Conservation (phyloP, 2,797 vertebrate species). For the Serranus cabrilla region DNA sequence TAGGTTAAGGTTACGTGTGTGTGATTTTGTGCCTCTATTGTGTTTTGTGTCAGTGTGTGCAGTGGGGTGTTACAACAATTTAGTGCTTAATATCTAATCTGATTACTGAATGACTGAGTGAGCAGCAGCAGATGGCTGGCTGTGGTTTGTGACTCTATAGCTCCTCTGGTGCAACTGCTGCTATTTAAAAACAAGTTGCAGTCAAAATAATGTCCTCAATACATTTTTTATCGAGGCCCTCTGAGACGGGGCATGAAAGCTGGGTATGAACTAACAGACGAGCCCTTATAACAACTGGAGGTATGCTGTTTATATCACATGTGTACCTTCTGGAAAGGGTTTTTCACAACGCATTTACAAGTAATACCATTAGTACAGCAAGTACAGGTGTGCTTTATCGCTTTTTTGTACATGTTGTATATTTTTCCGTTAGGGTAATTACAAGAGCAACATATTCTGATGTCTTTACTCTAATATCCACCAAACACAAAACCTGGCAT, state of each 20-base stretch:
- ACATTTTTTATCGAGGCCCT: conserved; percentile 62
- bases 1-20: conserved; percentile 30
- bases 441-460: not conserved
- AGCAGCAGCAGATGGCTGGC: conserved; percentile 54
- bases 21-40: conserved; percentile 25
- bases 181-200: conserved; percentile 53
- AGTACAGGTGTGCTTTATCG: too few relatives aligned
- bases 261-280: not conserved
- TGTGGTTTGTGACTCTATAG: conserved; percentile 46
- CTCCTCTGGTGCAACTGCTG: conserved; percentile 41
- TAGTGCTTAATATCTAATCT: conserved; percentile 52
- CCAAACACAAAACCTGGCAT: not conserved
- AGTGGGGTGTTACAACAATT: conserved; percentile 29
- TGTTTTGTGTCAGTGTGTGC: conserved; percentile 21
- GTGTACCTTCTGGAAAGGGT: not conserved
- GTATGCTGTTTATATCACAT: not conserved
- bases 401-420: not conserved
- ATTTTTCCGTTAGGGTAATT: not conserved
- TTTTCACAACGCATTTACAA: not conserved
- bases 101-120: conserved; percentile 43
- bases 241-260: conserved; percentile 47
- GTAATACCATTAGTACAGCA: too few relatives aligned
- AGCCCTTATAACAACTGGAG: conserved; percentile 13
- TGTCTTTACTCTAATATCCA: not conserved
- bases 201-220: conserved; percentile 65